These are phyloP conservation scores for Schizotus pectinicornis DNA, from an alignment of 2,888 invertebrate genomes.

Conservation along the genomic window DNA sequence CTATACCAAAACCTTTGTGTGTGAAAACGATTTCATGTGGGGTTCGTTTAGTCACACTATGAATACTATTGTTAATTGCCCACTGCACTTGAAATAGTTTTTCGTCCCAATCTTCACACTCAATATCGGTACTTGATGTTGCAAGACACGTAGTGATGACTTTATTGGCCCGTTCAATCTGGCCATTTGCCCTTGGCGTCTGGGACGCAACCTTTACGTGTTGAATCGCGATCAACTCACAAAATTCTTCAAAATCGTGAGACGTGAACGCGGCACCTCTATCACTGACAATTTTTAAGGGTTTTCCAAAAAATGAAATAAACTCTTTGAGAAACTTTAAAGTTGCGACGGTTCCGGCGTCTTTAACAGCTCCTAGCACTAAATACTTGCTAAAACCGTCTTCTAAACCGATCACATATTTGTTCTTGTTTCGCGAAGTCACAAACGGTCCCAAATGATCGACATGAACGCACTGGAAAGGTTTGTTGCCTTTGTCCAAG, in stretches of 20 bases:
- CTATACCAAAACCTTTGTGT: neutral
- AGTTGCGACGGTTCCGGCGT: too few species aligned
- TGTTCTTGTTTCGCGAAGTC: too few species aligned
- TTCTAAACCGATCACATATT: too few species aligned
- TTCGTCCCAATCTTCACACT: slow-evolving; percentile 10
- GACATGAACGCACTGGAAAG: too few species aligned
- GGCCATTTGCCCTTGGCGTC: too few species aligned
- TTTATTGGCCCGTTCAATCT: neutral
- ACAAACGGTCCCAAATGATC: too few species aligned
- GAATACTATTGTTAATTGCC: slow-evolving; percentile 20
- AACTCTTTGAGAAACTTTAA: slow-evolving; percentile 21
- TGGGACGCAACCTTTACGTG: neutral
- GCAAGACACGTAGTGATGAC: slow-evolving; percentile 4
- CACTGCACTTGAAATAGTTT: slow-evolving; percentile 26
- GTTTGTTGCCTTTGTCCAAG: too few species aligned
- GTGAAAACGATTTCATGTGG: slow-evolving; percentile 10
- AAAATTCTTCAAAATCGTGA: slow-evolving; percentile 17
- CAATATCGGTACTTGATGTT: neutral
- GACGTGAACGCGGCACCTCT: slow-evolving; percentile 21
- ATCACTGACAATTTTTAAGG: slow-evolving; percentile 16
- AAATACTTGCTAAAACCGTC: too few species aligned
- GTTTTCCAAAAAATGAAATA: slow-evolving; percentile 28
- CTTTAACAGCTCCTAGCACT: neutral
- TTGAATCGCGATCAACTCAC: neutral
- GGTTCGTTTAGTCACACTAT: slow-evolving; percentile 11